Evolutionary conservation across 2,888 invertebrate genomes (phyloP), one percentile per base, ranked within the genome.

Genomic region (Heliconius cydno): DNA sequence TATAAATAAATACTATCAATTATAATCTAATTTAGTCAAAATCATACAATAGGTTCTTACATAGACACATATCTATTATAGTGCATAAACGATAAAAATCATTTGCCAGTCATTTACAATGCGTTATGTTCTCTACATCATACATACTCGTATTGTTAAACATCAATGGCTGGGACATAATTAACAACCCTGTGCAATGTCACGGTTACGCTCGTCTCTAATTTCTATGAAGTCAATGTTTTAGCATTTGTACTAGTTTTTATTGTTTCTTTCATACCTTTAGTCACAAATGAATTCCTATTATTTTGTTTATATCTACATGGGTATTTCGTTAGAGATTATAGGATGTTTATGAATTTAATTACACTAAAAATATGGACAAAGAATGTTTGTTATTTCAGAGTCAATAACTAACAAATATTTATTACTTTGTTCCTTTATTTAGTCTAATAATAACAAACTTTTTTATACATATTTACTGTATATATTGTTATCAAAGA

Each of bases 111-210:
- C 34, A 28, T 75, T 41, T 63, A 46, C 41, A 65, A 65, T 63
- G 38, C 65, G 57, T 28, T 65, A 25, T 25, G 70, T 41, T 70
- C 73, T 60, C 13, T 7, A 34, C 72, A n/a, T n/a, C n/a, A n/a
- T n/a, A n/a, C n/a, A n/a, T 25, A 34, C 34, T 34, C 34, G 34
- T 34, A 60, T 73, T 73, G 73, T 73, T 73, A 60, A 34, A 73
- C 57, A 60, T 73, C 73, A 60, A 60, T 60, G n/a, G 57, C 73
- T 38, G 22, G 57, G 34, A 60, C 73, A 60, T 60, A 73, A 73
- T 73, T 60, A 60, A 73, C 60, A 60, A 60, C 60, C n/a, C 76
- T 57, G 67, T 52, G 30, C 67, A 76, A 68, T 76, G 76, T 76
- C 76, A 76, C 41, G 76, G 76, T 60, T 60, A 60, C 34, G 60